These are phyloP conservation scores for Temnothorax curvispinosus DNA, from an alignment of 1,140 invertebrate species.

Conservation along the genomic window DNA sequence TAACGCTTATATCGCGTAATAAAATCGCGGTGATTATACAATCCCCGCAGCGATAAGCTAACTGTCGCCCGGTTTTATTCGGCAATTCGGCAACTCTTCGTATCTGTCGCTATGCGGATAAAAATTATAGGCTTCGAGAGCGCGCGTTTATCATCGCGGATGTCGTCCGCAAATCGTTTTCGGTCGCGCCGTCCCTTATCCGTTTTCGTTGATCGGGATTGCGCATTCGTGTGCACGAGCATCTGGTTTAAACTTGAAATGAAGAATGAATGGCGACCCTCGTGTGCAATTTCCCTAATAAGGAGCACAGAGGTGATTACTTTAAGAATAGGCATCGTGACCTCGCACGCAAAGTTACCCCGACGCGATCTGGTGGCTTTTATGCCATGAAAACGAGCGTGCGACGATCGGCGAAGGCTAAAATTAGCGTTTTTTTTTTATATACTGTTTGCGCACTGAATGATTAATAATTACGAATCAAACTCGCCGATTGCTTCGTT, in stretches of 20 bases:
- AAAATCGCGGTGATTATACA: neutral
- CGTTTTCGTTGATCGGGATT: neutral
- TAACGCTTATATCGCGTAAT: neutral
- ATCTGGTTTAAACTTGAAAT: neutral
- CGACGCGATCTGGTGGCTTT: neutral
- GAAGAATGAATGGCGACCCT: neutral
- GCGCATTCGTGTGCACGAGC: neutral
- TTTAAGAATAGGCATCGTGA: conserved; percentile 8
- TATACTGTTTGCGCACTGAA: neutral
- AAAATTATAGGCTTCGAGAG: too few relatives aligned
- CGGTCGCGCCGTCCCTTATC: neutral
- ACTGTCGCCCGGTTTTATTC: neutral
- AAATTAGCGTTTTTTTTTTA: neutral
- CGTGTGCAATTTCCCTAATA: conserved; percentile 63
- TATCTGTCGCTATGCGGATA: neutral
- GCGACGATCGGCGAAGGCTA: neutral
- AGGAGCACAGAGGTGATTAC: conserved; percentile 46
- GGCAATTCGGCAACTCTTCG: neutral
- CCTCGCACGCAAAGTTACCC: conserved; percentile 53
- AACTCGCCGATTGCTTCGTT: neutral
- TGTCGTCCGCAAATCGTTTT: neutral
- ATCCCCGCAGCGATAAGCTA: neutral
- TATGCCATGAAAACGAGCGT: neutral
- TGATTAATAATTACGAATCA: neutral
- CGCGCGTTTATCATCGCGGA: neutral